Base-by-base conservation (phyloP, 1,140 invertebrate species). In the Heterodera schachtii region DNA sequence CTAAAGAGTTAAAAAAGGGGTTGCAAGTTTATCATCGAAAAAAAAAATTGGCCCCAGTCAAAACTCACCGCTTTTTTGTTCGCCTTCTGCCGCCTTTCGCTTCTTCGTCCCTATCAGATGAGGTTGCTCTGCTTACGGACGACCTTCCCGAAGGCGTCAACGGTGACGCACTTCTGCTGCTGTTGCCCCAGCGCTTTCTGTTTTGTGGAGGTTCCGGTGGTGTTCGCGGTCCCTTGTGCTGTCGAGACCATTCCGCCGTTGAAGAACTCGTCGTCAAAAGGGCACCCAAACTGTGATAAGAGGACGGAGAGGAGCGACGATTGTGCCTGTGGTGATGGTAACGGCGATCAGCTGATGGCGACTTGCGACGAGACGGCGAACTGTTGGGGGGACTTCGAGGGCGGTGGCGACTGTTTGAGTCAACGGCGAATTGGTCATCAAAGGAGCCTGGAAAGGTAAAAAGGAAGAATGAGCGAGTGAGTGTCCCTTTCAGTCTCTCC, bases 171-270 rank as follows among this genome's bases (percentile, higher is more conserved):
- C 57, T 64, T 64, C 57, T 64, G 57, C 57, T 19, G 16, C 5
- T 19, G 3, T 19, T 19, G 11, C 57, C 16, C 16, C 57, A 19
- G 5, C 57, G 57, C 4, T 5, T 11, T 19, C 16, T 11, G 13
- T 19, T 11, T 4, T 19, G 57, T 5, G 16, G 0, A 1, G 57
- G 57, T 19, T 64, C 64, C 4, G 74, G 74, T 1, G 74, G 74
- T 41, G 76, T 78, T 64, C 57, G 69, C 11, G 52, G 76, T 8
- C 76, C 76, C 47, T 67, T 71, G 4, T 67, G 47, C 69, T 44
- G 21, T 31, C 44, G 31, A 43, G 21, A 31, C 41, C 3, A 41
- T 67, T 78, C 64, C 69, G 46, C 13, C 3, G 31, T 52, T 7
- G 44, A 75, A 16, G 52, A 16, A 52, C 46, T 31, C 31, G 52